phyloP scores from a whole-genome alignment of 1,140 invertebrate species.

The Drosophila kurseongensis region DNA sequence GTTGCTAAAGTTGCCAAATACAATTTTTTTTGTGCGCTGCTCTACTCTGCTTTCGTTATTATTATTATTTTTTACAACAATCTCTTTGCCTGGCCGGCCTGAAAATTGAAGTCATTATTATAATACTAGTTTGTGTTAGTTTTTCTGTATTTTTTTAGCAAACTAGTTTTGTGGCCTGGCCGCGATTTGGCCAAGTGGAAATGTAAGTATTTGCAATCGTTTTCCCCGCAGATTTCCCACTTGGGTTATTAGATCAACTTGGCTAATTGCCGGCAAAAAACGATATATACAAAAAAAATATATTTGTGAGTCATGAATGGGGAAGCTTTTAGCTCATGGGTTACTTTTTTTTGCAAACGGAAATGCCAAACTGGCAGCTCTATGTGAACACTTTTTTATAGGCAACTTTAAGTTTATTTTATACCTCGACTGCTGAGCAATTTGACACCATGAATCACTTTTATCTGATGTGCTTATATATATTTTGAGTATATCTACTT shows the following conservation, averaged over 20 bases:
- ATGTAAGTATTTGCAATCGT: slow-evolving; percentile 60
- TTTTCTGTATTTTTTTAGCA: slow-evolving; percentile 38
- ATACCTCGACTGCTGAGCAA: slow-evolving; percentile 12
- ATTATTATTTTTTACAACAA: slow-evolving; percentile 72
- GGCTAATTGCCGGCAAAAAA: slow-evolving; percentile 54
- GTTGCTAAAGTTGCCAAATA: slow-evolving; percentile 69
- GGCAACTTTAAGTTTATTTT: slow-evolving; percentile 31
- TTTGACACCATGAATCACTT: slow-evolving; percentile 39
- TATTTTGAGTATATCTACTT: slow-evolving; percentile 10
- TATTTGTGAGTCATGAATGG: slow-evolving; percentile 54
- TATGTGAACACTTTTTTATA: slow-evolving; percentile 26
- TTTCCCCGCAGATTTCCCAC: slow-evolving; percentile 50
- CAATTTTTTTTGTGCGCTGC: slow-evolving; percentile 40
- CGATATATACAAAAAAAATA: background rate
- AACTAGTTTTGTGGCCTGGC: slow-evolving; percentile 67
- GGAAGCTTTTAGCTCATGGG: slow-evolving; percentile 34
- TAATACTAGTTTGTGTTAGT: slow-evolving; percentile 51
- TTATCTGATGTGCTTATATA: slow-evolving; percentile 30
- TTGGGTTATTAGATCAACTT: slow-evolving; percentile 45
- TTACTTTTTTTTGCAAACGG: slow-evolving; percentile 34
- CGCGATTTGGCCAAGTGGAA: slow-evolving; percentile 71
- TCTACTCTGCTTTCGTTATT: slow-evolving; percentile 44
- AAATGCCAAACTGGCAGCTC: slow-evolving; percentile 58
- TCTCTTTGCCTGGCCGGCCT: slow-evolving; percentile 59
- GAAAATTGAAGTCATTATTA: slow-evolving; percentile 80